Percentiles rank a stretch among this genome's conserved stretches.
Conservation (phyloP, 1,140 invertebrate species). For the Bombus sylvicola region DNA sequence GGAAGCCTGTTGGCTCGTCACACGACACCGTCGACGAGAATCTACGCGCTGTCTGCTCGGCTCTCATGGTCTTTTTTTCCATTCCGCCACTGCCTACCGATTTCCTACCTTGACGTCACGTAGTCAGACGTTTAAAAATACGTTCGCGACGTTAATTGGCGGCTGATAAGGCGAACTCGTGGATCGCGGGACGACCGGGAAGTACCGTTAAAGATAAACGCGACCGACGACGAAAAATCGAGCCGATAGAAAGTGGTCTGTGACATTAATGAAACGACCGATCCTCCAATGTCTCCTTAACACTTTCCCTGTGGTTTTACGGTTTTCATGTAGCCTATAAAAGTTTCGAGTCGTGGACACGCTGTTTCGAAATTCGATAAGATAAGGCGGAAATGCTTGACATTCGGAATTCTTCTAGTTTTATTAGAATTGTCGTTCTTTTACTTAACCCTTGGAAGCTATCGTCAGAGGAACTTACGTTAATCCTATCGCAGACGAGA, state of each 20-base stretch:
- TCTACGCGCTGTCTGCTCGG: conserved; percentile 25
- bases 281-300: conserved; percentile 7
- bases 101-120: neutral
- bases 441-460: neutral
- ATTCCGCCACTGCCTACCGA: neutral
- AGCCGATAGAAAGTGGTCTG: conserved; percentile 36
- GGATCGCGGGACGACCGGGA: neutral
- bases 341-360: neutral
- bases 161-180: conserved; percentile 16
- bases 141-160: conserved; percentile 37
- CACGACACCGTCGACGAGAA: conserved; percentile 33
- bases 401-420: neutral
- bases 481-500: neutral
- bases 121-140: conserved; percentile 17
- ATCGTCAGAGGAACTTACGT: too few species aligned
- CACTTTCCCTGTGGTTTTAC: conserved; percentile 10
- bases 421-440: neutral
- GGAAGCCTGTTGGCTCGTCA: conserved; percentile 45
- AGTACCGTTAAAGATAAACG: conserved; percentile 25
- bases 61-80: neutral
- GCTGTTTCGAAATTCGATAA: conserved; percentile 5
- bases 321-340: neutral
- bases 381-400: neutral
- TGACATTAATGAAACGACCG: conserved; percentile 34
- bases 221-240: conserved; percentile 31